These are phyloP conservation scores for Serilophus lunatus DNA, from an alignment of 2,113 vertebrate species.

Conservation along the genomic window DNA sequence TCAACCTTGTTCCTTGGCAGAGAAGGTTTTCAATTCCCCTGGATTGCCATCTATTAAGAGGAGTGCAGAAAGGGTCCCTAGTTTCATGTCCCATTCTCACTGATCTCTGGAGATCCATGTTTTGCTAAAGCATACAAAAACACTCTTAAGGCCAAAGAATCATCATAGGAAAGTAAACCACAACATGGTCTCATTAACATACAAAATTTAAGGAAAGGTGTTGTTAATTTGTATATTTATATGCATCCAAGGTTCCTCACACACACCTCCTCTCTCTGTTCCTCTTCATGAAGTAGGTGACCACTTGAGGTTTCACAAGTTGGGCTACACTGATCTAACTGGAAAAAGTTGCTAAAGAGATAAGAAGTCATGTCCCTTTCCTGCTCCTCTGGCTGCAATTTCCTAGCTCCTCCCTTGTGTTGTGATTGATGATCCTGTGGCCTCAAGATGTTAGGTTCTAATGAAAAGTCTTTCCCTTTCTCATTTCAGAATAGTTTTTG, in stretches of 20 bases:
- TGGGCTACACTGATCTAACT: fast-evolving
- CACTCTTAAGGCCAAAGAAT: neutral
- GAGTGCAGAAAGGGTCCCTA: neutral
- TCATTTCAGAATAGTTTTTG: neutral
- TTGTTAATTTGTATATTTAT: neutral
- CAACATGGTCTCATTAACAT: neutral
- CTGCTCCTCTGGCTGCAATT: neutral
- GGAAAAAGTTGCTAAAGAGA: neutral
- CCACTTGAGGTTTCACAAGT: neutral
- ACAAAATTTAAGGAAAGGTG: neutral
- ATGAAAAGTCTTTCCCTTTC: neutral
- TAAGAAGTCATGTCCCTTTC: neutral
- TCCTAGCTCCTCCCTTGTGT: neutral
- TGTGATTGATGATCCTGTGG: neutral
- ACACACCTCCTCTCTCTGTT: no score
- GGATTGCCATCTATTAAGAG: neutral
- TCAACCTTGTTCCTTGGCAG: fast-evolving
- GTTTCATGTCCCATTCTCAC: neutral
- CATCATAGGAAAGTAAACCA: neutral
- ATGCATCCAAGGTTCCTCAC: neutral
- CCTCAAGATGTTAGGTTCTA: neutral
- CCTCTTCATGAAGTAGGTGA: neutral
- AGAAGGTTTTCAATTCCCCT: neutral
- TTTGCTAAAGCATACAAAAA: neutral
- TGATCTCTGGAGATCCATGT: neutral